Evolutionary conservation across 2,113 vertebrate genomes (phyloP), one percentile per base, ranked within the genome.

Genomic region (Charadrius vociferus): DNA sequence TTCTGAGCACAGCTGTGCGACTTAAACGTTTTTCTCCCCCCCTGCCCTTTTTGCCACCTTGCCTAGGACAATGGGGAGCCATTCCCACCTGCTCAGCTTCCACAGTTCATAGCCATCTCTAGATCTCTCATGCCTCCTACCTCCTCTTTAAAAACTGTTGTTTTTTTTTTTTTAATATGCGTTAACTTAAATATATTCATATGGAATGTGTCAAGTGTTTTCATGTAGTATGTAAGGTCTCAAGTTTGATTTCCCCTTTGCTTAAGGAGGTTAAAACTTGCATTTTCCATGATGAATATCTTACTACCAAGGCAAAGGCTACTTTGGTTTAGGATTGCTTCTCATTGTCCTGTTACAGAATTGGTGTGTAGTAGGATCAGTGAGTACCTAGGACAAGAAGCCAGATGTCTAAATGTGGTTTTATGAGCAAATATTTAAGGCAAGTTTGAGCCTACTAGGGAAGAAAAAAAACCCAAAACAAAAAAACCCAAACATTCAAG

Each of bases 61-160:
- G 18, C 8, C 24, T 14, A 37, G 45, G 56, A 36, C 24, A 26
- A 3, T 6, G 22, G 45, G 55, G 27, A 84, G 14, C 17, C 14
- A 6, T 34, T 56, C 15, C 30, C 58, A 62, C 52, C 36, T 71
- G 62, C 32, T 56, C 7, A 26, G 29, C 27, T 91, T 66, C 58
- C 29, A 18, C 21, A 56, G 13, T 24, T 41, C 0, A 1, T 49
- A 26, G 43, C 49, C 9, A 4, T 32, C 29, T 63, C 55, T 18
- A 10, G 27, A 6, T 71, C 30, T 23, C 23, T 68, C 3, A 7
- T 62, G 32, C 15, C 15, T 81, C 13, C 21, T 21, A 1, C 19
- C 24, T 67, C 9, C 32, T 36, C 55, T 86, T 53, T 37, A 43
- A 56, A 62, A 67, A 68, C 13, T 43, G 14, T 8, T 58, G 74